Percentiles rank a stretch among this genome's conserved stretches.
These are phyloP conservation scores for Megaleporinus macrocephalus DNA, from an alignment of 2,113 vertebrate species.

Conservation along the genomic window DNA sequence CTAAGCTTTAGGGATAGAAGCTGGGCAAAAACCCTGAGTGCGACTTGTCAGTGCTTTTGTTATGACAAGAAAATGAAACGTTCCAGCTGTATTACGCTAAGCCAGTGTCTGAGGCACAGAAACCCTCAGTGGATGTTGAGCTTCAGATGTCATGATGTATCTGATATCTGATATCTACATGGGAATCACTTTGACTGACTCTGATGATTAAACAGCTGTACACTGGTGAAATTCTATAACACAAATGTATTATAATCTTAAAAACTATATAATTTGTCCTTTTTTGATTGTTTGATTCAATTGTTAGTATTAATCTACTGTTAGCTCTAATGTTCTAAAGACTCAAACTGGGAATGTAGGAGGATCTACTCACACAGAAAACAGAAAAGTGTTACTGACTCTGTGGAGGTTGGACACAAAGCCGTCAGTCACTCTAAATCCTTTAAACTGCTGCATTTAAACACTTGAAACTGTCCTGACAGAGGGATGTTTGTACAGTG, in stretches of 20 bases:
- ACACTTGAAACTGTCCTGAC: no score
- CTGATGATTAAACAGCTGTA: neutral
- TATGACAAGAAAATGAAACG: slow-evolving; percentile 35
- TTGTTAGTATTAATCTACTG: no score
- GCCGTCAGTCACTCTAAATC: no score
- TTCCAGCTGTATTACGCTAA: neutral
- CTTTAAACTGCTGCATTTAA: no score
- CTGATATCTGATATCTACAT: neutral
- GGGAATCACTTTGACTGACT: neutral
- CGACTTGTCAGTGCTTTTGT: slow-evolving; percentile 36
- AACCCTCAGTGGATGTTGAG: slow-evolving; percentile 8
- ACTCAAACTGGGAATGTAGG: no score
- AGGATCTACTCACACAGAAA: no score
- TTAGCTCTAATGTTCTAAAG: no score
- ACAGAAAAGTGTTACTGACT: no score
- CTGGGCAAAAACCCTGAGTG: neutral
- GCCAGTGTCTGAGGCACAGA: neutral
- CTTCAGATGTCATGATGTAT: neutral
- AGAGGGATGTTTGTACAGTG: no score
- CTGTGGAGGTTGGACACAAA: no score
- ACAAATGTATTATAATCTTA: neutral
- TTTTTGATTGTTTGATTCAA: no score
- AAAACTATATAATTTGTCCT: no score
- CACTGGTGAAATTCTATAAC: neutral
- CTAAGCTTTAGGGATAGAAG: neutral